Evolutionary conservation across 2,888 invertebrate species (phyloP).

Genomic region (Boloria euphrosyne): DNA sequence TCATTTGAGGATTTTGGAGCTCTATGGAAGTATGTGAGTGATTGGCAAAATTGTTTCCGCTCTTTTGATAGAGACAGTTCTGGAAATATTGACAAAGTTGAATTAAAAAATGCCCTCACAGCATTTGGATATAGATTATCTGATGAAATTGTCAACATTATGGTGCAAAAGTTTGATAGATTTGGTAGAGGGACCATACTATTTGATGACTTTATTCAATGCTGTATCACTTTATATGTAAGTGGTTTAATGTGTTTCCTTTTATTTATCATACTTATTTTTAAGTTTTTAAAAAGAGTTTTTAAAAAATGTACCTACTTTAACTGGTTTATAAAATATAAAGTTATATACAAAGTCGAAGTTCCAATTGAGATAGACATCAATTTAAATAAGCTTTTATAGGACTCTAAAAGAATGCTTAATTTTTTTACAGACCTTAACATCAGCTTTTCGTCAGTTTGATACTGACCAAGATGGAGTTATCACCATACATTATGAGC

Average conservation of each 20-base stretch:
- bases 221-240: constrained; percentile 95
- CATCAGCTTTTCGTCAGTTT: constrained; percentile 91
- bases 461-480: constrained; percentile 97
- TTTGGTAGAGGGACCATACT: constrained; percentile 94
- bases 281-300: background rate
- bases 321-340: too few species aligned
- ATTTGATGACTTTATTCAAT: constrained; percentile 99
- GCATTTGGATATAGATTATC: constrained; percentile 95
- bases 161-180: constrained; percentile 96
- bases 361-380: too few species aligned
- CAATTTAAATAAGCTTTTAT: too few species aligned
- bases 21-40: constrained; percentile 98
- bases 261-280: constrained; percentile 26
- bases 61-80: constrained; percentile 96
- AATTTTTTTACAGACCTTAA: constrained; percentile 89
- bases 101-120: constrained; percentile 94
- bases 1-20: constrained; percentile 97
- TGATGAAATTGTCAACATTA: constrained; percentile 89
- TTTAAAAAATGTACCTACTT: too few species aligned
- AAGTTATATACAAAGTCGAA: too few species aligned
- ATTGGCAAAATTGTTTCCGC: constrained; percentile 98
- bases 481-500: constrained; percentile 97
- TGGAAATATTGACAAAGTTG: constrained; percentile 94
- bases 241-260: constrained; percentile 65
- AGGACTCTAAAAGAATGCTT: background rate